phyloP scores from a whole-genome alignment of 2,113 vertebrate genomes.

The Chaenogobius annularis region DNA sequence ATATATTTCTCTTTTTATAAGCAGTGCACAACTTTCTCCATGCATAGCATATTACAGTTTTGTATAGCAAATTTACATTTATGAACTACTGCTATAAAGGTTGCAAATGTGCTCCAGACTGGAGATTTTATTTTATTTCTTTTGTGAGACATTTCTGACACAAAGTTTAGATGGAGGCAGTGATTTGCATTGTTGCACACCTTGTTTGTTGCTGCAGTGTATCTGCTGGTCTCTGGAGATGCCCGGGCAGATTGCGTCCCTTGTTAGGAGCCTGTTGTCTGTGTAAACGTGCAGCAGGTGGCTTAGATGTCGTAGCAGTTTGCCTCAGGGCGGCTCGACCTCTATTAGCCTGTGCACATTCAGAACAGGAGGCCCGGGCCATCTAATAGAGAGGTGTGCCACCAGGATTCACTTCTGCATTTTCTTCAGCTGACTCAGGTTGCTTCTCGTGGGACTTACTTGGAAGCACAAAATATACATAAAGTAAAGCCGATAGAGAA shows the following conservation, averaged over 20 bases:
- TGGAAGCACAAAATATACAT: conserved; percentile 53
- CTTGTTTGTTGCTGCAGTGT: conserved; percentile 4
- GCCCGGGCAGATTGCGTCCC: conserved; percentile 51
- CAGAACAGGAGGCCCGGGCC: conserved; percentile 37
- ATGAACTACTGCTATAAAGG: conserved; percentile 20
- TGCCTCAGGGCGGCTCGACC: conserved; percentile 37
- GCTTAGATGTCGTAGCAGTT: conserved; percentile 10
- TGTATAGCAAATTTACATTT: conserved; percentile 3
- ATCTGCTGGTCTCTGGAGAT: conserved; percentile 37
- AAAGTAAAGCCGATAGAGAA: conserved; percentile 37
- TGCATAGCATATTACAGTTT: background rate
- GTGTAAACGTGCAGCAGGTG: conserved; percentile 34
- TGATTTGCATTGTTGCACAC: conserved; percentile 22
- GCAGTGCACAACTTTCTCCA: background rate
- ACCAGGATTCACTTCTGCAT: conserved; percentile 21
- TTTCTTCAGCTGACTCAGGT: conserved; percentile 23
- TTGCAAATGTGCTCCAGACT: conserved; percentile 14
- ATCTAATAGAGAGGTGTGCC: conserved; percentile 49
- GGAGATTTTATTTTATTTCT: conserved; percentile 29
- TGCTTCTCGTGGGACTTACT: conserved; percentile 51
- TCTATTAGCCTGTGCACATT: conserved; percentile 48
- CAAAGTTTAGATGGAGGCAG: background rate
- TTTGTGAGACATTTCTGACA: conserved; percentile 25
- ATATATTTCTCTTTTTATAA: background rate
- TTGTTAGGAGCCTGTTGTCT: conserved; percentile 50